A percentile compares a stretch with the other conserved stretches of the same genome.
Conservation (phyloP, 2,113 vertebrate species). For the Piprites chloris region DNA sequence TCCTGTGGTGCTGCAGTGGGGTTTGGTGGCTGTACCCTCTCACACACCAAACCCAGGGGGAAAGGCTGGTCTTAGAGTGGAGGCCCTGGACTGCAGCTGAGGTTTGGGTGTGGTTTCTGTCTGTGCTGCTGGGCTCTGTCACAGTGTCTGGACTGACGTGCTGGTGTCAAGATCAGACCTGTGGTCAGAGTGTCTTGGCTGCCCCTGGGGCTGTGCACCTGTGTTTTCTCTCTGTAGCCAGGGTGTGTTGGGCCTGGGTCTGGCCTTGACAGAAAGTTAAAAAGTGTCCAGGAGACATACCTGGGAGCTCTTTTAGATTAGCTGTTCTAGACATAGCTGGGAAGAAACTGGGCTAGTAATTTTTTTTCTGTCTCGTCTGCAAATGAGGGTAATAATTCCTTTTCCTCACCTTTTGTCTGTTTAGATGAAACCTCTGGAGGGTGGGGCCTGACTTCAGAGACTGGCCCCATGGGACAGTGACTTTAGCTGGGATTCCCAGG, state of each 20-base stretch:
- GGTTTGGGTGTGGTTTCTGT: neutral
- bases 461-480: neutral
- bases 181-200: neutral
- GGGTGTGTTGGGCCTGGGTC: neutral
- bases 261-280: neutral
- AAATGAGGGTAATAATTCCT: conserved; percentile 30
- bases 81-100: neutral
- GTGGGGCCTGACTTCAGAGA: conserved; percentile 6
- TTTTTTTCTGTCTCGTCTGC: neutral
- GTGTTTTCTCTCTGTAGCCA: fast-evolving
- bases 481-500: neutral
- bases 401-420: neutral
- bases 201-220: fast-evolving
- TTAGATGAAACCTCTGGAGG: neutral
- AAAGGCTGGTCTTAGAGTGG: neutral
- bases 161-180: neutral
- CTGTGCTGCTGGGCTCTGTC: neutral
- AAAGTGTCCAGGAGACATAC: neutral
- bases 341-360: neutral
- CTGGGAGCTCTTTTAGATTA: neutral
- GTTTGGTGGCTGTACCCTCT: neutral
- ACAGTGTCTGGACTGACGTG: neutral
- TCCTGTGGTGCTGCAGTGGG: neutral
- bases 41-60: neutral
- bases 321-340: neutral